A percentile compares a stretch with the other conserved stretches of the same genome.
Conservation (phyloP, 2,888 invertebrate species). For the Xylota segnis region DNA sequence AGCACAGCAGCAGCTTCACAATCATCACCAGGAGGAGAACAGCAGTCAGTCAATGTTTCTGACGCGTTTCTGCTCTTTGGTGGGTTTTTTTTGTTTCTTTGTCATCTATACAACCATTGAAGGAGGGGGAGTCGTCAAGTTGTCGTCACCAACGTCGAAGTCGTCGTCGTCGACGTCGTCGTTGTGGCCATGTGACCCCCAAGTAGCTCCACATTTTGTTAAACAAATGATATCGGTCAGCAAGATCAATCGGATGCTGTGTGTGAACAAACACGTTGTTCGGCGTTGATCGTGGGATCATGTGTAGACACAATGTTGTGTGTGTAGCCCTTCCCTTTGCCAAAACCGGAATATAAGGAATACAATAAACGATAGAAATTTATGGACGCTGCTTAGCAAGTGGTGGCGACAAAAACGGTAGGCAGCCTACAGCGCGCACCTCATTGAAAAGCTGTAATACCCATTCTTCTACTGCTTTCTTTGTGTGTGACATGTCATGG, state of each 20-base stretch:
- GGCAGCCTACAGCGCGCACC: slow-evolving; percentile 50
- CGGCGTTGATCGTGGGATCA: slow-evolving; percentile 70
- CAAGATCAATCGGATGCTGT: slow-evolving; percentile 75
- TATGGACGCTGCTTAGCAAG: slow-evolving; percentile 68
- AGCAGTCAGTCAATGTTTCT: slow-evolving; percentile 73
- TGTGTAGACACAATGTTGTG: background rate
- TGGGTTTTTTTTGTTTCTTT: slow-evolving; percentile 27
- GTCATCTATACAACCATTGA: slow-evolving; percentile 9
- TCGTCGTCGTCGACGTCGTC: slow-evolving; percentile 46
- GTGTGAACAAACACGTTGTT: slow-evolving; percentile 74
- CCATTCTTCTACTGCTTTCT: background rate
- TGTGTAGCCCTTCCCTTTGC: slow-evolving; percentile 52
- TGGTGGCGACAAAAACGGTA: slow-evolving; percentile 71
- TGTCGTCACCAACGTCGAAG: slow-evolving; percentile 57
- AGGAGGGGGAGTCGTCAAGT: slow-evolving; percentile 64
- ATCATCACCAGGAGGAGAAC: slow-evolving; percentile 33
- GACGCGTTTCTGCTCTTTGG: slow-evolving; percentile 62
- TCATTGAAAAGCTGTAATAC: slow-evolving; percentile 45
- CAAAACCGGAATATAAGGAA: slow-evolving; percentile 63
- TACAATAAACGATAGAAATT: slow-evolving; percentile 71
- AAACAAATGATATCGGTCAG: slow-evolving; percentile 77
- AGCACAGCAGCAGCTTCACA: slow-evolving; percentile 49
- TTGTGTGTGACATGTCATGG: slow-evolving; percentile 51
- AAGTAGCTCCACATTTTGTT: slow-evolving; percentile 75
- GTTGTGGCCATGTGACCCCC: slow-evolving; percentile 72